Conservation (phyloP, 2,888 invertebrate genomes). For the Macrosiphum euphorbiae region DNA sequence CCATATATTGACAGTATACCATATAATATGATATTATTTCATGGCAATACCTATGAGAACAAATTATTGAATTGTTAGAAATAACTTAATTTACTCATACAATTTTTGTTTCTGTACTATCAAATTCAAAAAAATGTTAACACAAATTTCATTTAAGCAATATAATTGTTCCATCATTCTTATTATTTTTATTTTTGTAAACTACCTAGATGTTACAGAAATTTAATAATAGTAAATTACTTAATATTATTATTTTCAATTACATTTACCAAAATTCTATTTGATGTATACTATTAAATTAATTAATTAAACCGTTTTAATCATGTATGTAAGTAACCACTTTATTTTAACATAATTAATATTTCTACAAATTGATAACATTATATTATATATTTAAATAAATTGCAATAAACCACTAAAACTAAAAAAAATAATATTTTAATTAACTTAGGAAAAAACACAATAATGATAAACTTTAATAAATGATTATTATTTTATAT, state of each 20-base stretch:
- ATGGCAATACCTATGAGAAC: not conserved
- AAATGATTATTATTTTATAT: slow-evolving; percentile 19
- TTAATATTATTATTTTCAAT: not conserved
- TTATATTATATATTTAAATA: slow-evolving; percentile 19
- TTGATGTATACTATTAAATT: not conserved
- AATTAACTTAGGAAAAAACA: slow-evolving; percentile 16
- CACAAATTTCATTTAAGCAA: not conserved
- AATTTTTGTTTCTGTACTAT: not conserved
- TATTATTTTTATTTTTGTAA: not conserved
- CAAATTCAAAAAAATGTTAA: not conserved
- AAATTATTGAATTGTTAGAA: not conserved
- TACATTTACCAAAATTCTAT: not conserved
- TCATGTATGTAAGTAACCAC: slow-evolving; percentile 20
- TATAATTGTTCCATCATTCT: not conserved
- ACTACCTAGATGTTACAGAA: not conserved
- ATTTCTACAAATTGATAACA: slow-evolving; percentile 33
- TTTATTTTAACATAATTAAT: slow-evolving; percentile 38
- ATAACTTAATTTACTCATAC: not conserved
- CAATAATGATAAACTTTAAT: not conserved
- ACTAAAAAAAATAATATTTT: not conserved
- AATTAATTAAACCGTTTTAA: not conserved
- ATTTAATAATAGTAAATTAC: not conserved
- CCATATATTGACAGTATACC: not conserved
- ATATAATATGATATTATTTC: not conserved
- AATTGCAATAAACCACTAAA: slow-evolving; percentile 41